Conservation (phyloP, 1,140 invertebrate genomes). For the Sarcophaga bullata region DNA sequence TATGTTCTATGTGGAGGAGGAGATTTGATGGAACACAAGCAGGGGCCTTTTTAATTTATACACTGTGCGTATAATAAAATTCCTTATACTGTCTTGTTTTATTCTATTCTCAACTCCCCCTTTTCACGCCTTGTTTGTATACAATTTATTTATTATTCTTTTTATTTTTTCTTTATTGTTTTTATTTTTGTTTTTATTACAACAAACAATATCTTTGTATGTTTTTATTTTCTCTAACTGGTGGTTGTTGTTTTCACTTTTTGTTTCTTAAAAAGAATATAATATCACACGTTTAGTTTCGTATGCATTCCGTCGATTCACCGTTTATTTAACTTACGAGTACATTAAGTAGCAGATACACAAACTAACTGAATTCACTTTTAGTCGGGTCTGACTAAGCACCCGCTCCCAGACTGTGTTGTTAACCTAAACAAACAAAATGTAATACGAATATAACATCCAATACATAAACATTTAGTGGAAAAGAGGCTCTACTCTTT, state of each 20-base stretch:
- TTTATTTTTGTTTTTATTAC: not conserved
- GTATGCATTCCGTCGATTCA: not conserved
- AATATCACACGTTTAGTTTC: not conserved
- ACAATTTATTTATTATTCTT: too few species aligned
- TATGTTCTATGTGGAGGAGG: too few species aligned
- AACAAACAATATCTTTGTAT: slow-evolving; percentile 11
- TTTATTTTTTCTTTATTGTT: too few species aligned
- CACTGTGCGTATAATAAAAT: not conserved
- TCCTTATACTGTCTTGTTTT: not conserved
- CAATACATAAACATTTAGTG: not conserved
- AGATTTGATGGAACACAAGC: too few species aligned
- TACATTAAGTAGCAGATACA: slow-evolving; percentile 36
- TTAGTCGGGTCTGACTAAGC: slow-evolving; percentile 14
- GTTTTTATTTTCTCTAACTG: not conserved
- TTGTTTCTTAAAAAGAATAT: not conserved
- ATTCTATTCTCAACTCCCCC: not conserved
- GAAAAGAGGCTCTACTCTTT: not conserved
- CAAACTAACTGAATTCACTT: slow-evolving; percentile 38
- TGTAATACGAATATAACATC: not conserved
- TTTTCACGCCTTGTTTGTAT: too few species aligned
- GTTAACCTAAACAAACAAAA: slow-evolving; percentile 5
- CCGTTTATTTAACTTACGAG: slow-evolving; percentile 39
- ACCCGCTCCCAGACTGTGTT: not conserved
- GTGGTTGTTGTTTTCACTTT: not conserved
- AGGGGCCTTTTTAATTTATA: too few species aligned